Evolutionary conservation across 2,113 vertebrate genomes (phyloP).

Genomic region (Conger conger): DNA sequence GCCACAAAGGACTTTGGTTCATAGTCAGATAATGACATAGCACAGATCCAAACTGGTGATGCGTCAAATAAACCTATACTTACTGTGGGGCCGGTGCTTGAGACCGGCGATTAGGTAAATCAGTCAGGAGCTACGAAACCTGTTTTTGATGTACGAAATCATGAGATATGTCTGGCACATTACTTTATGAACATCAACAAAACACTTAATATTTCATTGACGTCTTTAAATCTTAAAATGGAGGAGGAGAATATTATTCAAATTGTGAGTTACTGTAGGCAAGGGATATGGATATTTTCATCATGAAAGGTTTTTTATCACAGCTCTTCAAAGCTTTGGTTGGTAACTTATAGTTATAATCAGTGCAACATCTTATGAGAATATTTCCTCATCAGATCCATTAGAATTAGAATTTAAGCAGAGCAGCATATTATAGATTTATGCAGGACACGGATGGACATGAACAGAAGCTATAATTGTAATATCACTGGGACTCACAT

Average conservation of each 20-base stretch:
- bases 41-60: background rate
- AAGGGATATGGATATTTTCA: background rate
- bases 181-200: slow-evolving; percentile 46
- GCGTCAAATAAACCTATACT: background rate
- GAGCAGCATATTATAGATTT: slow-evolving; percentile 2
- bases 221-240: background rate
- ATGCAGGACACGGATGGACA: background rate
- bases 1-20: background rate
- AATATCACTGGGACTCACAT: background rate
- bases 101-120: background rate
- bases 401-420: background rate
- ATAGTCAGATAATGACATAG: background rate
- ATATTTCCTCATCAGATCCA: background rate
- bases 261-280: background rate
- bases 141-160: slow-evolving; percentile 39
- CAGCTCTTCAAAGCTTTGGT: background rate
- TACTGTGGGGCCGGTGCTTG: background rate
- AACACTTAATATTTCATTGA: slow-evolving; percentile 21
- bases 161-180: slow-evolving; percentile 36
- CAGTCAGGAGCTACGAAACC: background rate
- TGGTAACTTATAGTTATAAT: background rate
- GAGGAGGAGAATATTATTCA: background rate
- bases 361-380: background rate
- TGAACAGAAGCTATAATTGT: background rate
- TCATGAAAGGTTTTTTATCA: background rate